A percentile compares a stretch with the other conserved stretches of the same genome.
phyloP scores from a whole-genome alignment of 2,797 vertebrate species.

The Euthynnus affinis region DNA sequence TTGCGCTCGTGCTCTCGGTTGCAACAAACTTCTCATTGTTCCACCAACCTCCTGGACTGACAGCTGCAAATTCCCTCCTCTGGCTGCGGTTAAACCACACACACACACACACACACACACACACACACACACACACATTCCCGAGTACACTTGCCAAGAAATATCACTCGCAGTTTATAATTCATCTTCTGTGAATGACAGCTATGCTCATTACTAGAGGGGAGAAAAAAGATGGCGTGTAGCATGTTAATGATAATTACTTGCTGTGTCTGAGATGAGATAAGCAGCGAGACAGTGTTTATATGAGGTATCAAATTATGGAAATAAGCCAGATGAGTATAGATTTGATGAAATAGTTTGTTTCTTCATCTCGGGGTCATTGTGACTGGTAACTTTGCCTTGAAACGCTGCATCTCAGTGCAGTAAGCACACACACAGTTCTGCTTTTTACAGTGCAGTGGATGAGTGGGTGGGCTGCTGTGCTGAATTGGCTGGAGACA shows the following conservation, averaged over 20 bases:
- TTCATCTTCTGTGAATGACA: constrained; percentile 52
- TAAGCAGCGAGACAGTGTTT: constrained; percentile 24
- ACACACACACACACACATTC: constrained; percentile 47
- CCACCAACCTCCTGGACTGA: constrained; percentile 62
- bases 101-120: constrained; percentile 42
- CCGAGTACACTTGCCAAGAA: constrained; percentile 58
- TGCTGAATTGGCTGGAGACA: constrained; percentile 69
- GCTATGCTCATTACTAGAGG: constrained; percentile 44
- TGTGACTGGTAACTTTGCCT: constrained; percentile 16
- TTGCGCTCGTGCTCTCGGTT: constrained; percentile 43
- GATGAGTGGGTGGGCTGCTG: constrained; percentile 65
- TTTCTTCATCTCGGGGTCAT: constrained; percentile 21
- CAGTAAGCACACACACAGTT: constrained; percentile 40
- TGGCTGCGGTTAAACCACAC: constrained; percentile 53
- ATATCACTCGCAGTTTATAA: constrained; percentile 55
- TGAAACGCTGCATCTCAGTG: constrained; percentile 11
- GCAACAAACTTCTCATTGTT: constrained; percentile 82
- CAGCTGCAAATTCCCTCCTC: constrained; percentile 77
- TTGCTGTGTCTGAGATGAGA: constrained; percentile 19
- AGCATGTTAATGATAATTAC: constrained; percentile 11
- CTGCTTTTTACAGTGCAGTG: constrained; percentile 28
- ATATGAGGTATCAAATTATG: constrained; percentile 4
- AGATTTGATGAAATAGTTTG: neutral
- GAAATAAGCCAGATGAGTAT: neutral
- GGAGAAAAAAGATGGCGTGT: constrained; percentile 36